A percentile compares a stretch with the other conserved stretches of the same genome.
Conservation (phyloP, 2,888 invertebrate genomes). For the Nomada fucata region DNA sequence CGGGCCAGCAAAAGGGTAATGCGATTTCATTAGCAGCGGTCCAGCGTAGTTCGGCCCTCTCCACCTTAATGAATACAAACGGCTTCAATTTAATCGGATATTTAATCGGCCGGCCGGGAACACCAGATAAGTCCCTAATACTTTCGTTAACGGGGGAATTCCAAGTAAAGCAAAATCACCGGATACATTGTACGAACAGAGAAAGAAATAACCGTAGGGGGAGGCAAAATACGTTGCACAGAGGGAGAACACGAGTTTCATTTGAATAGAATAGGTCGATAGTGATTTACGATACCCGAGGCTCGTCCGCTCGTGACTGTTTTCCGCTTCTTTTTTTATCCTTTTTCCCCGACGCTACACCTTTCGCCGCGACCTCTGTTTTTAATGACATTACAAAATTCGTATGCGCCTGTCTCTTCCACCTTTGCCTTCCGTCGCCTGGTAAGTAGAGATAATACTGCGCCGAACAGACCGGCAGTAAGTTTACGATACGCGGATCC, state of each 20-base stretch:
- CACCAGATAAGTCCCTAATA: constrained; percentile 58
- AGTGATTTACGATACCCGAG: constrained; percentile 77
- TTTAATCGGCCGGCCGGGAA: constrained; percentile 54
- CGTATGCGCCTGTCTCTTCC: constrained; percentile 26
- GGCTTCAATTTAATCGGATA: constrained; percentile 61
- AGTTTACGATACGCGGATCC: too few species aligned
- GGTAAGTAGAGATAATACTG: neutral
- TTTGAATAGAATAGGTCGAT: constrained; percentile 81
- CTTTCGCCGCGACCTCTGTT: constrained; percentile 37
- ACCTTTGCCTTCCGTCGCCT: constrained; percentile 1
- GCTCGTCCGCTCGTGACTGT: constrained; percentile 71
- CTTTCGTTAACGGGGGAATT: constrained; percentile 62
- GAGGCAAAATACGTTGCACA: constrained; percentile 60
- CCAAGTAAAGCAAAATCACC: constrained; percentile 60
- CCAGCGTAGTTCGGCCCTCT: constrained; percentile 16
- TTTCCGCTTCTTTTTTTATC: constrained; percentile 67
- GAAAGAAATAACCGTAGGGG: constrained; percentile 43
- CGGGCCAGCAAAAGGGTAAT: constrained; percentile 19
- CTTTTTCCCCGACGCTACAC: constrained; percentile 37
- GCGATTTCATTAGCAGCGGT: constrained; percentile 51
- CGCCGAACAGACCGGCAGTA: too few species aligned
- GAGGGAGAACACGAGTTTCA: constrained; percentile 75
- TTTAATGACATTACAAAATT: constrained; percentile 60
- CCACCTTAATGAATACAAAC: constrained; percentile 58
- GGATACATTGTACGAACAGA: constrained; percentile 48